Conservation (phyloP, 2,113 vertebrate species). For the Gopherus evgoodei region DNA sequence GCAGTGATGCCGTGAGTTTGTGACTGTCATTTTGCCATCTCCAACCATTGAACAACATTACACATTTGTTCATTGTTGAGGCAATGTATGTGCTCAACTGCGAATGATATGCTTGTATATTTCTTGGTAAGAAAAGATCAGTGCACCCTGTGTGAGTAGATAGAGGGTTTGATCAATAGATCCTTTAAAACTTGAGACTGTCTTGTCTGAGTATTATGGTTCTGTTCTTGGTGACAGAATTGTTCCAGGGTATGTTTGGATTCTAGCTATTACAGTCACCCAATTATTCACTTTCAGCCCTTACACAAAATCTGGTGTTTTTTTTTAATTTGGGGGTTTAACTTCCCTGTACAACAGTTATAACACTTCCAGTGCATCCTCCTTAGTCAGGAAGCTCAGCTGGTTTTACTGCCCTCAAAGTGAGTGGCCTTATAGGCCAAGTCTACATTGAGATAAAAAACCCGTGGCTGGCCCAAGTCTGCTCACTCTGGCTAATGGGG, state of each 20-base stretch:
- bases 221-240: background rate
- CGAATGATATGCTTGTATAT: fast-evolving
- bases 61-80: background rate
- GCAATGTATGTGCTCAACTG: background rate
- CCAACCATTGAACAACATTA: background rate
- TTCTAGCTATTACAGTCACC: background rate
- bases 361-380: background rate
- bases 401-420: fast-evolving
- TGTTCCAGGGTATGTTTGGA: background rate
- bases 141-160: background rate
- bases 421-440: fast-evolving
- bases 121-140: background rate
- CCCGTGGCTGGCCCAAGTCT: too few relatives aligned
- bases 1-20: background rate
- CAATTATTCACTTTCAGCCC: background rate
- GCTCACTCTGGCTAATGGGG: too few relatives aligned
- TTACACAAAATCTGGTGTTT: background rate
- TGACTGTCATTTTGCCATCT: background rate
- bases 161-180: background rate
- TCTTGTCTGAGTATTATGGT: background rate
- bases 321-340: background rate
- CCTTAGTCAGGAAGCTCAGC: background rate
- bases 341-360: background rate
- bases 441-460: background rate
- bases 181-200: background rate